Evolutionary conservation across 2,113 vertebrate species (phyloP), one percentile per base, ranked within the genome.

Genomic region (Galemys pyrenaicus): DNA sequence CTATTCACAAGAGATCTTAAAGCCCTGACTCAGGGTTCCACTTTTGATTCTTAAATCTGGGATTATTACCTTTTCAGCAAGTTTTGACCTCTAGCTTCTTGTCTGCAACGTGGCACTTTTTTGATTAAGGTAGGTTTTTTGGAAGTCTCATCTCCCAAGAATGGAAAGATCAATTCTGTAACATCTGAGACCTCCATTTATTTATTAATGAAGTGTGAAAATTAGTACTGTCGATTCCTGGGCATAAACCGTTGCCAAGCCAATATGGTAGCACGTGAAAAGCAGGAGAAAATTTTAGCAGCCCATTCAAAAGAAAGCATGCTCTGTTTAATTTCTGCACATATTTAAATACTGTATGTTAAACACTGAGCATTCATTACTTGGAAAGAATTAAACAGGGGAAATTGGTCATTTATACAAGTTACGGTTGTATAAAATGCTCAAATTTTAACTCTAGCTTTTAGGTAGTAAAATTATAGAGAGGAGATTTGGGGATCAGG

Each of bases 161-260:
- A 87, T 88, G 35, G 64, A 1, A 9, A n/a, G 9, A 68, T 85
- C 82, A 35, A 70, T 62, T 62, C 19, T 2, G 16, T 65, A 89
- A 86, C 2, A 73, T 71, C 41, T 49, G 77, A 22, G 28, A 32
- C 75, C 20, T 86, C 44, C 60, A 68, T 73, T 95, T 74, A 92
- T 65, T 91, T 92, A 84, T 93, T 89, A 92, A 91, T 20, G 28
- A 92, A 68, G 75, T 94, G 41, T 90, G 71, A 84, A 87, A 84
- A 96, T 80, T 77, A 62, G 58, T 30, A 64, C 28, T 78, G 4
- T 87, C 79, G 62, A 80, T 54, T 77, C 64, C 75, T 1, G 73
- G 87, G 86, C 17, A 67, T 87, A 89, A n/a, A 73, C 17, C 41
- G 41, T 68, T 49, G 60, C 46, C 44, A 24, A 64, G 32, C 32